Base-by-base conservation (phyloP, 2,797 vertebrate genomes). In the Sebastes hubbsi region DNA sequence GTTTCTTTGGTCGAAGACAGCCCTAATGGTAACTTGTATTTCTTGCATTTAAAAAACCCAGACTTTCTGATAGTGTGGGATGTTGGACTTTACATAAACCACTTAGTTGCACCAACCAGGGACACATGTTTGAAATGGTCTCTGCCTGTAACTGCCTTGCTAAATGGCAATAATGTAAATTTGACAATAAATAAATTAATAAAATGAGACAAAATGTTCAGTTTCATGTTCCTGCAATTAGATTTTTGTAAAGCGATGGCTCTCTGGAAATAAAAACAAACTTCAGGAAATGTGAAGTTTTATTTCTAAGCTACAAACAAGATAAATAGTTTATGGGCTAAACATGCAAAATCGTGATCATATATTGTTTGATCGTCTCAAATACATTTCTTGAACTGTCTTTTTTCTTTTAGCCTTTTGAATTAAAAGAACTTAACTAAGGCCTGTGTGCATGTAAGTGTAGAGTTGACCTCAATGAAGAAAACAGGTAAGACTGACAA, bases 1-100 rank as follows among this genome's bases (percentile, higher is more conserved):
- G 14, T 0, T 46, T 46, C 42, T 46, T 46, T 46, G 14, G 42
- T 16, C 16, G 6, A 46, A 0, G 42, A 46, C 14, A 46, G 0
- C 42, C 42, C 42, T 46, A 46, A 46, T 46, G 42, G 16, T 18
- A 66, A 52, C 11, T n/a, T 65, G 16, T 22, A 34, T 27, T 34
- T 27, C n/a, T 58, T 30, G 18, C 27, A n/a, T 58, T 58, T 60
- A 49, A 36, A 69, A 54, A 36, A 54, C 3, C 6, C 3, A 34
- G 2, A 25, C 55, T 60, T 67, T 49, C 11, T 1, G 20, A 52
- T 52, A 22, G 9, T 24, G 10, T 63, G 20, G 49, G 25, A 10
- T 63, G 7, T 27, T 63, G 2, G 22, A 27, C n/a, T 49, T 36
- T 0, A 30, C 24, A 30, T 36, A 27, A 58, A 64, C 5, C 49